Conservation (phyloP, 2,888 invertebrate genomes). For the Ormyrus rosae region DNA sequence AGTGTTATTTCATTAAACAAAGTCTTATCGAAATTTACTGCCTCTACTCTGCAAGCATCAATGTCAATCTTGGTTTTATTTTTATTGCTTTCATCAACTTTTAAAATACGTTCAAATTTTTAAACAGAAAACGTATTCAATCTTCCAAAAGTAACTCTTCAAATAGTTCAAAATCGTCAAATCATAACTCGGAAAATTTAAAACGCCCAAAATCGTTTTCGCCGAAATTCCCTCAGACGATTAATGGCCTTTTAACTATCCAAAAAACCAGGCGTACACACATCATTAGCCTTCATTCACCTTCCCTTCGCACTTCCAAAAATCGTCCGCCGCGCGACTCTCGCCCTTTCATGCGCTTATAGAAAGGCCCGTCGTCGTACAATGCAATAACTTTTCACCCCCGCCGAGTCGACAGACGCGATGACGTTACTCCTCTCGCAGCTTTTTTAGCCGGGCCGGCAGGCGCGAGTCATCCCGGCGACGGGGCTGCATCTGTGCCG, state of each 20-base stretch:
- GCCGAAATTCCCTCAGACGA: not conserved
- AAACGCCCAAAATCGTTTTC: not conserved
- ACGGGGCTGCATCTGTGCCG: too few species aligned
- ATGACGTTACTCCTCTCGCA: too few species aligned
- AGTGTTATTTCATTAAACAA: not conserved
- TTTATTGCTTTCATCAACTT: not conserved
- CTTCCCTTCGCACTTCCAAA: constrained; percentile 2
- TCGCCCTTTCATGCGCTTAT: too few species aligned
- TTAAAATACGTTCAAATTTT: not conserved
- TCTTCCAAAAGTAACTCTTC: not conserved
- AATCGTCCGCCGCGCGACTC: not conserved
- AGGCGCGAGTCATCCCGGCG: too few species aligned
- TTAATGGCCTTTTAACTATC: constrained; percentile 39
- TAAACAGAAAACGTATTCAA: not conserved
- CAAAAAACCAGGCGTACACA: not conserved
- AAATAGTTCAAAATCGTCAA: not conserved
- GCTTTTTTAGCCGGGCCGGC: too few species aligned
- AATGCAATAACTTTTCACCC: too few species aligned
- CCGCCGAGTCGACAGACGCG: too few species aligned
- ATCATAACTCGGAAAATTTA: not conserved
- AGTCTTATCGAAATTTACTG: constrained; percentile 1
- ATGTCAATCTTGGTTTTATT: not conserved
- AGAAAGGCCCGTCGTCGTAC: too few species aligned
- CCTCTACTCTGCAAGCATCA: not conserved
- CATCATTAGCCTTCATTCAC: constrained; percentile 27